Evolutionary conservation across 2,888 invertebrate species (phyloP), one percentile per base, ranked within the genome.

Genomic region (Thymelicus sylvestris): DNA sequence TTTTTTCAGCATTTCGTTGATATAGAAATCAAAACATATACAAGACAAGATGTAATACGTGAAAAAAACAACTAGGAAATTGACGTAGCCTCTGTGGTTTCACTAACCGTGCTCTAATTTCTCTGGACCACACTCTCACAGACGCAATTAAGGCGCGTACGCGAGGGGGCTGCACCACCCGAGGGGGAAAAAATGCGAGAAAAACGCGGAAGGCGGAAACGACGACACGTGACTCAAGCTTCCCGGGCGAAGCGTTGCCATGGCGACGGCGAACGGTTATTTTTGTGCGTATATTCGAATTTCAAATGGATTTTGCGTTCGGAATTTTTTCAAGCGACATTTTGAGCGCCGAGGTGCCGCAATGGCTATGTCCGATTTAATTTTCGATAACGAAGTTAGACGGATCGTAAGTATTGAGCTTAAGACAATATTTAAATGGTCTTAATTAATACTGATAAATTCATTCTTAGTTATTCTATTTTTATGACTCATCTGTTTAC

Each of bases 91-190:
- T 88, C 91, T 91, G 87, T 84, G 77, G 48, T 47, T 44, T 55
- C 77, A 77, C 81, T 90, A 87, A 80, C 79, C 89, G 81, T 78
- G 92, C 84, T 91, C 92, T 93, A 92, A 93, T 92, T 93, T 93
- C 91, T 92, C 89, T 89, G 92, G 90, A 92, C 93, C 93, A 93
- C 93, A 92, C 93, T 92, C 93, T 90, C 93, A 93, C 93, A 93
- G 93, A 90, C 93, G 92, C 93, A 93, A 93, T 93, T 93, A 93
- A 93, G 93, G 90, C 89, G 86, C 91, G 90, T 90, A 91, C 91
- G 91, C 91, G 90, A 88, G 85, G 84, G 87, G 86, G 85, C 74
- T 77, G 72, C 68, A 75, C 75, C 64, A 70, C 75, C 65, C 67
- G 69, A 76, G 80, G 79, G 75, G 78, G 79, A 88, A 90, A 92